Evolutionary conservation across 2,113 vertebrate species (phyloP), one percentile per base, ranked within the genome.

Genomic region (Dissostichus mawsoni): DNA sequence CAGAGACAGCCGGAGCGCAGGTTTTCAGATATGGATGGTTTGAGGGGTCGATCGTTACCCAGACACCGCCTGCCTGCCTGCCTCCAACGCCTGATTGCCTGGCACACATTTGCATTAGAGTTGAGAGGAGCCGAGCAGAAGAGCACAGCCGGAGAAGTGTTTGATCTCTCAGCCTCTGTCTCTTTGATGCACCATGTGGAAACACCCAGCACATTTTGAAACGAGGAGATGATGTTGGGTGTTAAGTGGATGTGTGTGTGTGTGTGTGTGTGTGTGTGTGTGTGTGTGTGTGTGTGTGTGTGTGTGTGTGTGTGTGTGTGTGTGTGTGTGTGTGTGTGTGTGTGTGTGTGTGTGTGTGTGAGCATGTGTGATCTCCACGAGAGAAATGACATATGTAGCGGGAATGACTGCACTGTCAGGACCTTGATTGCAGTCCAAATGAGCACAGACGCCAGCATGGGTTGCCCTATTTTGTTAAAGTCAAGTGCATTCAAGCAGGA

Each of bases 181-280:
- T 90, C 89, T 92, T 91, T 91, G 88, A 92, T 92, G 89, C 82
- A 73, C 71, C 78, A 63, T 59, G 87, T 83, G 87, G 88, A 90
- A 91, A 85, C 83, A 82, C 83, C 73, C 82, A 87, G 86, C 85
- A 86, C 82, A 86, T 89, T 87, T 72, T 48, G 73, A 53, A 87
- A 55, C 20, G 47, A 62, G 55, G 53, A 66, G 62, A 86, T 81
- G 83, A 87, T 80, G 87, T 73, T 57, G 82, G 65, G 78, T 84
- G 83, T 82, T 78, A 78, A 78, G 83, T 83, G 69, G 52, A 50
- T 69, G 69, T 64, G 63, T 56, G 56, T 17, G 29, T 20, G 51
- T 41, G 29, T 13, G 13, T 62, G 25, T 53, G 59, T 23, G 20
- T 23, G 64, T 65, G 25, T 44, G 16, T 58, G 62, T 57, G 50